Percentiles rank a stretch among this genome's conserved stretches.
Evolutionary conservation across 2,113 vertebrate species (phyloP).

Genomic region (Entosphenus tridentatus): DNA sequence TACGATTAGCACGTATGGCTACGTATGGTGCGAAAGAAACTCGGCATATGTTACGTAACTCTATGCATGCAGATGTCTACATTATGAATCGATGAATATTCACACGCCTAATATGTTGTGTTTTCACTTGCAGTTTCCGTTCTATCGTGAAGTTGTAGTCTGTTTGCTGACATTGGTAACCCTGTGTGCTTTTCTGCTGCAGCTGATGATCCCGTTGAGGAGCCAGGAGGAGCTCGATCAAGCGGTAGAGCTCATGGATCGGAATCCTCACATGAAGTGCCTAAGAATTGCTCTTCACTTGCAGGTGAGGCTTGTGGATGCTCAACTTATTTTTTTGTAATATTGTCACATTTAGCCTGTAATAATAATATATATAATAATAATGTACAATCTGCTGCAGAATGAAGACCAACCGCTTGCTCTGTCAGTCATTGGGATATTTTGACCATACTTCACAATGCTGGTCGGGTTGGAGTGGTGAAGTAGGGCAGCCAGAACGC

Average conservation of each 20-base stretch:
- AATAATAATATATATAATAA: too few species aligned
- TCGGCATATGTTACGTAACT: background rate
- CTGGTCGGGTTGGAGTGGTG: too few species aligned
- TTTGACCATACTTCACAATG: too few species aligned
- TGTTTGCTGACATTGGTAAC: slow-evolving; percentile 11
- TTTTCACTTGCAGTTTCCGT: too few species aligned
- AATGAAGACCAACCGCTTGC: too few species aligned
- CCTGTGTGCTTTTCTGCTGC: slow-evolving; percentile 1
- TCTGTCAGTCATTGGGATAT: too few species aligned
- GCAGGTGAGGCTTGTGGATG: slow-evolving; percentile 25
- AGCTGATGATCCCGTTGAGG: slow-evolving; percentile 74
- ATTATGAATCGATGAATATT: too few species aligned
- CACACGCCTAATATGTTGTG: too few species aligned
- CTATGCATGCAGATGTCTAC: background rate
- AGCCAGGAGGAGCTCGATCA: slow-evolving; percentile 78
- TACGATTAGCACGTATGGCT: slow-evolving; percentile 3
- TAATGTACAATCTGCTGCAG: too few species aligned
- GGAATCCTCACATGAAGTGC: slow-evolving; percentile 83
- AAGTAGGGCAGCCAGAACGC: too few species aligned
- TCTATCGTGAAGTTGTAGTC: background rate
- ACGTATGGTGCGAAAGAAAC: background rate
- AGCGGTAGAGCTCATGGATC: slow-evolving; percentile 62
- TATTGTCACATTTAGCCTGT: too few species aligned
- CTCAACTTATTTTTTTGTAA: too few species aligned
- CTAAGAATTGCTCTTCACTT: slow-evolving; percentile 62